phyloP scores from a whole-genome alignment of 2,797 vertebrate species.

The Gallirallus australis region DNA sequence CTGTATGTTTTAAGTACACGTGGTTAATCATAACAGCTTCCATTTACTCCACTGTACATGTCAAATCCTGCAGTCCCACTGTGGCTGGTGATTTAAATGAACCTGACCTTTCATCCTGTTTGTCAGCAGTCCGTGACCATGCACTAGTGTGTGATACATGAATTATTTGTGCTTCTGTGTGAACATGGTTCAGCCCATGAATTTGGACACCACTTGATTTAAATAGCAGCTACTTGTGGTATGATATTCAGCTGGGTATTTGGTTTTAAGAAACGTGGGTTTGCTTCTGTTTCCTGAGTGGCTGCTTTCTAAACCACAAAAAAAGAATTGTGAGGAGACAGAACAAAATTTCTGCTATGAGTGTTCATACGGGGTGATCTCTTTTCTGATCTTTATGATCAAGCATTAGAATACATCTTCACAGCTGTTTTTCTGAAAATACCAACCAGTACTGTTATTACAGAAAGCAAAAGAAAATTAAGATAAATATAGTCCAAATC shows the following conservation, averaged over 20 bases:
- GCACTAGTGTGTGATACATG: neutral
- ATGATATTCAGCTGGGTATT: neutral
- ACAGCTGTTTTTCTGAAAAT: neutral
- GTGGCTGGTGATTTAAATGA: neutral
- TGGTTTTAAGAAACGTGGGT: neutral
- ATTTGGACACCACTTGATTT: constrained; percentile 6
- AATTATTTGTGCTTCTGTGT: constrained; percentile 10
- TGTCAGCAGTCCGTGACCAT: neutral
- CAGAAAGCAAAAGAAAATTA: neutral
- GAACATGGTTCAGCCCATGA: neutral
- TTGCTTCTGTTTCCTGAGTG: neutral
- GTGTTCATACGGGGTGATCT: neutral
- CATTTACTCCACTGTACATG: neutral
- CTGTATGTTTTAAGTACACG: neutral
- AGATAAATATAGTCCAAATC: neutral
- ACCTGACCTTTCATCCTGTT: neutral
- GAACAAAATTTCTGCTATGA: neutral
- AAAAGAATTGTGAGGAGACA: neutral
- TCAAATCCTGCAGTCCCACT: neutral
- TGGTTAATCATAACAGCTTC: neutral
- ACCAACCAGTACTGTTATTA: neutral
- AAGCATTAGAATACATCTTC: neutral
- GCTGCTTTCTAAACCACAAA: neutral
- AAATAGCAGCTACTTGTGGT: neutral
- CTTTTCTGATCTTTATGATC: neutral